Evolutionary conservation across 1,140 invertebrate species (phyloP), one percentile per base, ranked within the genome.

Genomic region (Trachymyrmex cornetzi): DNA sequence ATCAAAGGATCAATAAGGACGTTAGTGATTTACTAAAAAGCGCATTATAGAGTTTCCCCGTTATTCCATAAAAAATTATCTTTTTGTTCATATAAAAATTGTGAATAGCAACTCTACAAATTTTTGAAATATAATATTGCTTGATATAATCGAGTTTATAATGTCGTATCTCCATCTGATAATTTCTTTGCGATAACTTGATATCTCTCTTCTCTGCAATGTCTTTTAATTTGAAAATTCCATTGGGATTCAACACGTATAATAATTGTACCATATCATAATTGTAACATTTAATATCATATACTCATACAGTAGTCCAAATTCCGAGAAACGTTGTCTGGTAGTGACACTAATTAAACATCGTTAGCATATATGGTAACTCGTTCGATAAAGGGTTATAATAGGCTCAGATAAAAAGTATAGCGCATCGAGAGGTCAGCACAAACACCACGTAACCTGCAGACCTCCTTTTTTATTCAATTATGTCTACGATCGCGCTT

Each of bases 281-380:
- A 63, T 59, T 11, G 1, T 55, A 57, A 57, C n/a, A 50, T 55
- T 30, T 53, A 53, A 80, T 80, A 53, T 67, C 11, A 14, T 38
- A 5, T 2, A 61, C 4, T 69, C 53, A 30, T 50, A 38, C 22
- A 34, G 1, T n/a, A 79, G 48, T 48, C 44, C 22, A 66, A 84
- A 75, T 87, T 64, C 55, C 63, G 55, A 69, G 59, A 79, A 88
- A 72, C 48, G 19, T 30, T 44, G 24, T 24, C 24, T 53, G 66
- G 69, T 67, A 69, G 44, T 74, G 72, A 80, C 63, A 63, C 44
- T 87, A 87, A 87, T 90, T 89, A 89, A 90, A 89, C 69, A 75
- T 85, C 50, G 85, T 77, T 81, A 50, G 67, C 44, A 59, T 30
- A 59, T 24, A 86, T 27, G 24, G 38, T 74, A 87, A 89, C 67